A percentile compares a stretch with the other conserved stretches of the same genome.
These are phyloP conservation scores for Ploceus nigricollis DNA, from an alignment of 2,113 vertebrate species.

Conservation along the genomic window DNA sequence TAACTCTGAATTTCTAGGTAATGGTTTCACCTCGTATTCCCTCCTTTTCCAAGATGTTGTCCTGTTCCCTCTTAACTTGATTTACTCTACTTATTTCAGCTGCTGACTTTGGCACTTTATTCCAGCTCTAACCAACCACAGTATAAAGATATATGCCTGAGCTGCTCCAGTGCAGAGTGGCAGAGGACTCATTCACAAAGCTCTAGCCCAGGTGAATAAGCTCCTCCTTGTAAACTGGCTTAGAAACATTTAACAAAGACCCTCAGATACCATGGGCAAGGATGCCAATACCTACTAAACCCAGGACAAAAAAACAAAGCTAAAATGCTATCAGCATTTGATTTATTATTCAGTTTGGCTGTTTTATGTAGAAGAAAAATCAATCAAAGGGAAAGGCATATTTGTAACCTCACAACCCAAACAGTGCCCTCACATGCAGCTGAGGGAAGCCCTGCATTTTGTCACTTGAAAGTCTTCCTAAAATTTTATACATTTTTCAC, in stretches of 20 bases:
- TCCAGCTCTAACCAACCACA: conserved; percentile 56
- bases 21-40: conserved; percentile 21
- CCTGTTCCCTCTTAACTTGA: conserved; percentile 73
- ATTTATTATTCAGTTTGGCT: conserved; percentile 46
- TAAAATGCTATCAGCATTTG: conserved; percentile 44
- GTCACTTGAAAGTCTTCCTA: conserved; percentile 60
- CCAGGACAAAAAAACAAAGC: neutral
- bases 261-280: neutral
- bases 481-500: conserved; percentile 62
- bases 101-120: conserved; percentile 76
- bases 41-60: conserved; percentile 69
- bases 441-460: conserved; percentile 55
- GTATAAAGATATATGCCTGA: conserved; percentile 1
- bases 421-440: neutral
- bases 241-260: neutral
- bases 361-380: conserved; percentile 55
- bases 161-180: neutral
- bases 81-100: conserved; percentile 72
- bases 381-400: conserved; percentile 1
- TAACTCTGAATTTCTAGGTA: conserved; percentile 49
- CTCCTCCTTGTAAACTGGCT: neutral
- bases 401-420: conserved; percentile 52
- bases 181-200: neutral
- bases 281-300: neutral
- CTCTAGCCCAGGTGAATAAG: neutral